These are phyloP conservation scores for Thymelicus lineola DNA, from an alignment of 2,888 invertebrate genomes.

Conservation along the genomic window DNA sequence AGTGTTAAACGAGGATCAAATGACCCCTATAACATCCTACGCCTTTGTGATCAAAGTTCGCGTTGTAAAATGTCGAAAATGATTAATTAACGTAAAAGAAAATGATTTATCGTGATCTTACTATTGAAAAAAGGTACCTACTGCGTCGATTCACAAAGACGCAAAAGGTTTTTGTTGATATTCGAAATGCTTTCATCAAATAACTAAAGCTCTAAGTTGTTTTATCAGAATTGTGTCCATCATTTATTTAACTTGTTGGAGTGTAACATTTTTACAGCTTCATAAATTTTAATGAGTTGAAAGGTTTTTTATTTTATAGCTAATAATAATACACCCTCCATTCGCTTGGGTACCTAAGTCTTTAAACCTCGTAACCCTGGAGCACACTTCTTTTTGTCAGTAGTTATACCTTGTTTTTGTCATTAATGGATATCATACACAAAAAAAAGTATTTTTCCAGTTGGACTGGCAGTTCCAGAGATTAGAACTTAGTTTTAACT, in stretches of 20 bases:
- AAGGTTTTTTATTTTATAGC: too few relatives aligned
- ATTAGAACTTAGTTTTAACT: too few relatives aligned
- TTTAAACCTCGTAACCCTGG: too few relatives aligned
- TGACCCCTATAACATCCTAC: constrained; percentile 66
- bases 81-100: constrained; percentile 74
- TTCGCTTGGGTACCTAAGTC: too few relatives aligned
- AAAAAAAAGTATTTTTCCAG: too few relatives aligned
- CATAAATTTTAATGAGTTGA: too few relatives aligned
- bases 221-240: neutral
- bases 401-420: too few relatives aligned
- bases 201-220: neutral
- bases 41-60: constrained; percentile 66
- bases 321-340: too few relatives aligned
- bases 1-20: constrained; percentile 68
- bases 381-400: too few relatives aligned
- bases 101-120: constrained; percentile 39
- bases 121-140: constrained; percentile 26
- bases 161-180: constrained; percentile 15
- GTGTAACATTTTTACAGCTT: too few relatives aligned
- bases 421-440: too few relatives aligned
- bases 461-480: too few relatives aligned
- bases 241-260: neutral
- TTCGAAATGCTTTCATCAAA: constrained; percentile 16
- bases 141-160: constrained; percentile 23
- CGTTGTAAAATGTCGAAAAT: constrained; percentile 69